phyloP scores from a whole-genome alignment of 1,140 invertebrate species.

The Solenopsis invicta region DNA sequence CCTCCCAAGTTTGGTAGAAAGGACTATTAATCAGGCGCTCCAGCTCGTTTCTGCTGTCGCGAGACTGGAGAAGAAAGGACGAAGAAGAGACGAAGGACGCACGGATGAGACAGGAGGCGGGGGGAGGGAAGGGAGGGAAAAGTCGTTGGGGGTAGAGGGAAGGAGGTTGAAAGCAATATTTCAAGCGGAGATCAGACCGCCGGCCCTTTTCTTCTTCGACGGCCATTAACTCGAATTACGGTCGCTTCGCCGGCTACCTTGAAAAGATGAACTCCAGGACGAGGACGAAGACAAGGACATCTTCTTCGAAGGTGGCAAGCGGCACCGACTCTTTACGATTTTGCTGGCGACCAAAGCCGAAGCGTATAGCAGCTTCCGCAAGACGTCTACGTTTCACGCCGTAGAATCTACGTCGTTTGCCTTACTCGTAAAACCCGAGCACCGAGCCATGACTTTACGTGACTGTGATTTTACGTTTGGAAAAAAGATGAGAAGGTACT shows the following conservation, averaged over 20 bases:
- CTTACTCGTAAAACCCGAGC: slow-evolving; percentile 64
- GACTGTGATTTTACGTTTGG: slow-evolving; percentile 46
- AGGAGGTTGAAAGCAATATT: slow-evolving; percentile 58
- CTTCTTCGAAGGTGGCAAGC: slow-evolving; percentile 37
- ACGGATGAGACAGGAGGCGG: background rate
- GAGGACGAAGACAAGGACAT: slow-evolving; percentile 62
- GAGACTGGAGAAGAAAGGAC: slow-evolving; percentile 40
- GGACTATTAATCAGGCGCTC: slow-evolving; percentile 58
- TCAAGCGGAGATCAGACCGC: slow-evolving; percentile 71
- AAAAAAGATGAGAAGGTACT: slow-evolving; percentile 1
- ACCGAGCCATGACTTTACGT: slow-evolving; percentile 39
- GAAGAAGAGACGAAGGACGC: slow-evolving; percentile 41
- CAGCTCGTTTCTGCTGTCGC: slow-evolving; percentile 40
- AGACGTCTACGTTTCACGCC: background rate
- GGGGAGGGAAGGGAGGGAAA: slow-evolving; percentile 7
- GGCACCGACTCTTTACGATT: slow-evolving; percentile 62
- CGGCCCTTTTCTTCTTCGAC: slow-evolving; percentile 71
- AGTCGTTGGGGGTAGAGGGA: slow-evolving; percentile 7
- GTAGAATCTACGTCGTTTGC: background rate
- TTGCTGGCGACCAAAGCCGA: slow-evolving; percentile 15
- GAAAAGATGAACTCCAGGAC: slow-evolving; percentile 71
- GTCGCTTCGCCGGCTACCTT: slow-evolving; percentile 68
- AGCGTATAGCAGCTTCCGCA: background rate
- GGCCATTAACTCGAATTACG: slow-evolving; percentile 78
- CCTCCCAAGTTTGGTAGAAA: slow-evolving; percentile 49